Conservation (phyloP, 1,140 invertebrate genomes). For the Atopsyche davidsoni region DNA sequence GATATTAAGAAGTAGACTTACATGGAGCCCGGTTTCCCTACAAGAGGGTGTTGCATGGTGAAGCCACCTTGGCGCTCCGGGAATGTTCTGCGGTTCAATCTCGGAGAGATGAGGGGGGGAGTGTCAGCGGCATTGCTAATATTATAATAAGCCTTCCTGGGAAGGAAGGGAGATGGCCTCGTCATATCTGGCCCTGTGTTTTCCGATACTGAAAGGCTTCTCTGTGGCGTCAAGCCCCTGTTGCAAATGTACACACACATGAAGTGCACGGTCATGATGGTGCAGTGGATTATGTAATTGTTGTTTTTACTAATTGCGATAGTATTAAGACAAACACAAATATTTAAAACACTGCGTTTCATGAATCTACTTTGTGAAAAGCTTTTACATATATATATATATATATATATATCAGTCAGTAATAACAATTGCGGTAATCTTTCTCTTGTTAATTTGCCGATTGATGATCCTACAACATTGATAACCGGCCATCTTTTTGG, state of each 20-base stretch:
- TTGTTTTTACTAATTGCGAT: too few relatives aligned
- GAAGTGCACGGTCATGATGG: too few relatives aligned
- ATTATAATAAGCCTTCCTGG: slow-evolving; percentile 27
- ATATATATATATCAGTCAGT: too few relatives aligned
- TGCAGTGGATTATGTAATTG: too few relatives aligned
- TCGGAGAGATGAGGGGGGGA: slow-evolving; percentile 32
- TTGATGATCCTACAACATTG: too few relatives aligned
- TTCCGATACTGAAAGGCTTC: slow-evolving; percentile 15
- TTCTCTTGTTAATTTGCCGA: too few relatives aligned
- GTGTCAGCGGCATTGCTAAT: slow-evolving; percentile 21
- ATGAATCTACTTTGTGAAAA: too few relatives aligned
- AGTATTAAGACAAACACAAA: too few relatives aligned
- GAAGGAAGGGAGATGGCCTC: slow-evolving; percentile 27
- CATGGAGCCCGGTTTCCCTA: slow-evolving; percentile 36
- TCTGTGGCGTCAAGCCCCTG: slow-evolving; percentile 30
- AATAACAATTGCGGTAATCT: too few relatives aligned
- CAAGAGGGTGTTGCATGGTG: slow-evolving; percentile 28
- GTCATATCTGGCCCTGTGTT: slow-evolving; percentile 21
- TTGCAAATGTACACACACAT: slow-evolving; percentile 23
- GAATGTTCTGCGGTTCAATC: slow-evolving; percentile 31
- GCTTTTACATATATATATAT: too few relatives aligned
- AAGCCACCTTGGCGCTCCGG: slow-evolving; percentile 27
- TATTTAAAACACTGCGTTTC: too few relatives aligned
- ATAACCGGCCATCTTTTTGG: too few relatives aligned
- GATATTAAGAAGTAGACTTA: slow-evolving; percentile 33